Percentiles rank a stretch among this genome's conserved stretches.
Evolutionary conservation across 35 echinoderm and acorn worm species (phyloP).

Genomic region (Apostichopus japonicus): DNA sequence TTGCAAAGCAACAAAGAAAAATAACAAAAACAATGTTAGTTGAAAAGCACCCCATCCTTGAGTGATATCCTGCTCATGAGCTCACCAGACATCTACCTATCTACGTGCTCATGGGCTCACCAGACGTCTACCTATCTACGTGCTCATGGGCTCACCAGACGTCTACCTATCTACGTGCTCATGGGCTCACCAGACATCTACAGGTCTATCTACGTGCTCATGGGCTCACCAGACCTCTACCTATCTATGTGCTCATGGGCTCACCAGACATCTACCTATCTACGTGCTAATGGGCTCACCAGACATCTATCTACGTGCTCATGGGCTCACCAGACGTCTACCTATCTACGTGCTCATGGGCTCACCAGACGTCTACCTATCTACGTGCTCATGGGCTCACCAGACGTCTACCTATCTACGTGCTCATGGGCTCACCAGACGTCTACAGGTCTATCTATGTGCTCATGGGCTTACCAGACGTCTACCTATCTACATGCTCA

Average conservation of each 20-base stretch:
- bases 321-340: not conserved
- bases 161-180: too few species aligned
- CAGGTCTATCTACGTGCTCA: too few species aligned
- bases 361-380: not conserved
- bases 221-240: too few species aligned
- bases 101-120: not conserved
- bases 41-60: not conserved
- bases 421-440: too few species aligned
- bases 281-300: not conserved
- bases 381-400: not conserved
- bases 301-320: not conserved
- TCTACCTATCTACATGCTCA: slow-evolving; percentile 1
- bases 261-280: not conserved
- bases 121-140: not conserved
- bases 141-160: too few species aligned
- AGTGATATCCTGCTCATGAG: not conserved
- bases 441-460: too few species aligned
- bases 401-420: too few species aligned
- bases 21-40: too few species aligned
- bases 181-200: too few species aligned
- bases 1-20: too few species aligned
- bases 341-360: not conserved
- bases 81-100: not conserved
- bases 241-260: not conserved
- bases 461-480: too few species aligned